phyloP scores from a whole-genome alignment of 2,888 invertebrate species.

The Cheilosia impressa region DNA sequence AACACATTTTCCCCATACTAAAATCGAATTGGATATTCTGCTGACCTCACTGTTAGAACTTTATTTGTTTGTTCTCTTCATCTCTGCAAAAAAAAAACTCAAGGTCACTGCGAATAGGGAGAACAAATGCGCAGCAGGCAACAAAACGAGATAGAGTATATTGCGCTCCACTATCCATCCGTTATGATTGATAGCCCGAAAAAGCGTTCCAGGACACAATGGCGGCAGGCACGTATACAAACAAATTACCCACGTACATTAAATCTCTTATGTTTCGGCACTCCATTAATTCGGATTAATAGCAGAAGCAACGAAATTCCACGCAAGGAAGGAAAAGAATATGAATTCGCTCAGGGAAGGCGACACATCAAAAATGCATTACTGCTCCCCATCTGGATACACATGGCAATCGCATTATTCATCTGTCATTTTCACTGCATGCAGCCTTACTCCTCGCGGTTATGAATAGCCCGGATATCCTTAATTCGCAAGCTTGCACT shows the following conservation, averaged over 20 bases:
- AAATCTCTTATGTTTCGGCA: slow-evolving; percentile 33
- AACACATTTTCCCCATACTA: too few species aligned
- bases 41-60: not conserved
- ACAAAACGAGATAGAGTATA: not conserved
- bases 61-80: not conserved
- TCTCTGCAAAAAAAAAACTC: not conserved
- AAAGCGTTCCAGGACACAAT: slow-evolving; percentile 25
- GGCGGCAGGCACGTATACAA: slow-evolving; percentile 8
- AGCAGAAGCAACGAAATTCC: slow-evolving; percentile 28
- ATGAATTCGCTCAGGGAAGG: slow-evolving; percentile 28
- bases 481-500: slow-evolving; percentile 59
- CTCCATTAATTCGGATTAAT: slow-evolving; percentile 65
- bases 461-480: slow-evolving; percentile 49
- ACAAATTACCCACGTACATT: slow-evolving; percentile 35
- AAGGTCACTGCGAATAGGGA: not conserved
- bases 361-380: slow-evolving; percentile 57
- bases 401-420: slow-evolving; percentile 46
- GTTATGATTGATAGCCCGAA: slow-evolving; percentile 55
- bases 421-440: slow-evolving; percentile 58
- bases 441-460: slow-evolving; percentile 8
- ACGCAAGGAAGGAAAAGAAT: not conserved
- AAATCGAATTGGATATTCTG: not conserved
- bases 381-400: slow-evolving; percentile 50
- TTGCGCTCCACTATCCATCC: slow-evolving; percentile 8
- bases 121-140: not conserved